Evolutionary conservation across 1,140 invertebrate species (phyloP).

Genomic region (Ceratina australensis): DNA sequence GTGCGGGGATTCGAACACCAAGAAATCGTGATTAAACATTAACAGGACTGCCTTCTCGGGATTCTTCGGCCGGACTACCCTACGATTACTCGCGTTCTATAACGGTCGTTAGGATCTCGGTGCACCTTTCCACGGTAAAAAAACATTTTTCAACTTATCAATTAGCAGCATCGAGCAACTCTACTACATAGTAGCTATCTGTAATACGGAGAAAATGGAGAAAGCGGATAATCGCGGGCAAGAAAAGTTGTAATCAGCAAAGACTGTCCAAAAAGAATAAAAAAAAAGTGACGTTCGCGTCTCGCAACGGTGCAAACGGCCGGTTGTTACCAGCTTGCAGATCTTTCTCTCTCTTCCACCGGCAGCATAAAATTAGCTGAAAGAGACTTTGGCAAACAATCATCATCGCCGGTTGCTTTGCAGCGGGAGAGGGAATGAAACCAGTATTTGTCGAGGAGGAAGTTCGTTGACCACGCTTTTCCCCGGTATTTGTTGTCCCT

Average conservation of each 20-base stretch:
- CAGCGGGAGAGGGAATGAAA: background rate
- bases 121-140: no score
- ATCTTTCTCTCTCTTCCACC: background rate
- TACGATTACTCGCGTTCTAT: constrained; percentile 2
- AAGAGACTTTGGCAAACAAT: constrained; percentile 17
- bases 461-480: constrained; percentile 1
- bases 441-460: constrained; percentile 11
- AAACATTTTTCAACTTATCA: background rate
- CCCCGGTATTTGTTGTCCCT: background rate
- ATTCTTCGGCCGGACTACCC: constrained; percentile 3
- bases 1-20: constrained; percentile 48
- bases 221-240: background rate
- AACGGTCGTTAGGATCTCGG: background rate
- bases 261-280: constrained; percentile 8
- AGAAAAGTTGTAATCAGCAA: background rate
- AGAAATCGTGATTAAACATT: constrained; percentile 61
- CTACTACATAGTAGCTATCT: background rate
- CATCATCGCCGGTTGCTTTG: background rate
- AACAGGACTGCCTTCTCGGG: constrained; percentile 40
- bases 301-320: background rate
- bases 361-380: constrained; percentile 19
- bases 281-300: constrained; percentile 11
- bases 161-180: background rate
- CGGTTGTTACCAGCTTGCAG: constrained; percentile 15
- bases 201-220: background rate